Evolutionary conservation across 2,797 vertebrate species (phyloP), one percentile per base, ranked within the genome.

Genomic region (Falco concolor): DNA sequence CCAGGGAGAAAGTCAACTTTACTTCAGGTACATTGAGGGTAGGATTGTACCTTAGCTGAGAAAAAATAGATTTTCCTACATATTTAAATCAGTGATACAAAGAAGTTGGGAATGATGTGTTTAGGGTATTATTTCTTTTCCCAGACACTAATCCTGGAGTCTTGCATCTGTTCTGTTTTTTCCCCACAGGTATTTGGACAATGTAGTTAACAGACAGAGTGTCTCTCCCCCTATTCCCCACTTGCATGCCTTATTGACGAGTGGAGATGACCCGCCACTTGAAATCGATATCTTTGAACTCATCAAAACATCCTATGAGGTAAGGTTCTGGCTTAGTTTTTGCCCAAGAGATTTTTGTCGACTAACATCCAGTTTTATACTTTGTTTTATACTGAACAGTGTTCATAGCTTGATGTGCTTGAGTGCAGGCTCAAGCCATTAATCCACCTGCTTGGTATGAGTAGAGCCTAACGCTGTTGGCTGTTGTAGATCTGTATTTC

Each of bases 231-330:
- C 98, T 84, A 99, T 99, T 81, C 99, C 99, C 56, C 99, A 99
- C 94, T 98, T 99, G 32, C 99, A 99, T 0, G 99, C 99, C 54
- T 96, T 99, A 89, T 89, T 99, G 96, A 99, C 99, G 2, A 99
- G 98, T 16, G 99, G 99, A 42, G 98, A 99, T n/a, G 98, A 98
- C 12, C 99, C 98, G 3, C 98, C 99, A 3, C 98, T 97, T 20
- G 98, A 99, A 95, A 98, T 99, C 1, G 99, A 99, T 64, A 96
- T 99, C 87, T 99, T 99, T 61, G 98, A 99, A 70, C 99, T 99
- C 91, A 98, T 99, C 92, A 99, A 98, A 97, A 98, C 98, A 1
- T 99, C 99, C 3, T 99, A 99, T 44, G 99, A 99, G 98, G 99
- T 99, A 67, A 97, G 97, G 23, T 86, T 60, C 42, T 59, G 49